Evolutionary conservation across 2,888 invertebrate genomes (phyloP).

Genomic region (Hemicrepidius hirtus): DNA sequence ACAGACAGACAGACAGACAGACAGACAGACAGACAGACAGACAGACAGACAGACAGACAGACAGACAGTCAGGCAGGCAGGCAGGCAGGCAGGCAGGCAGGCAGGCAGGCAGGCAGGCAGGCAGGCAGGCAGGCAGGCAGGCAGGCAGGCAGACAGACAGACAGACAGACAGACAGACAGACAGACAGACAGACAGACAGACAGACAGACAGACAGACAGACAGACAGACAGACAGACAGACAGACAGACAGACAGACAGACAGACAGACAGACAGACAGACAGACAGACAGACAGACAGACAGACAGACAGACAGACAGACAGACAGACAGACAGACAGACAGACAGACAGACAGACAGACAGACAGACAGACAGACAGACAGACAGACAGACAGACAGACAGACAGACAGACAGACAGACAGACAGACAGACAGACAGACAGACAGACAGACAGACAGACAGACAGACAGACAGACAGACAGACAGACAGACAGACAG

Average conservation of each 20-base stretch:
- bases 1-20: neutral
- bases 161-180: slow-evolving; percentile 15
- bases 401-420: neutral
- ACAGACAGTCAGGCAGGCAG: neutral
- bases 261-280: neutral
- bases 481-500: neutral
- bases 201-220: neutral
- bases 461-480: neutral
- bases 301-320: neutral
- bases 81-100: slow-evolving; percentile 8
- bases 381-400: neutral
- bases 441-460: neutral
- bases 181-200: neutral
- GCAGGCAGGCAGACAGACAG: slow-evolving; percentile 8
- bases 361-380: neutral
- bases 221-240: neutral
- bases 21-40: neutral
- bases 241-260: neutral
- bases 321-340: neutral
- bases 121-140: neutral
- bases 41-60: neutral
- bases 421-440: neutral
- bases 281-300: neutral
- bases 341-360: neutral
- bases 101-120: neutral